Conservation (phyloP, 2,797 vertebrate species). For the Forpus xanthops region DNA sequence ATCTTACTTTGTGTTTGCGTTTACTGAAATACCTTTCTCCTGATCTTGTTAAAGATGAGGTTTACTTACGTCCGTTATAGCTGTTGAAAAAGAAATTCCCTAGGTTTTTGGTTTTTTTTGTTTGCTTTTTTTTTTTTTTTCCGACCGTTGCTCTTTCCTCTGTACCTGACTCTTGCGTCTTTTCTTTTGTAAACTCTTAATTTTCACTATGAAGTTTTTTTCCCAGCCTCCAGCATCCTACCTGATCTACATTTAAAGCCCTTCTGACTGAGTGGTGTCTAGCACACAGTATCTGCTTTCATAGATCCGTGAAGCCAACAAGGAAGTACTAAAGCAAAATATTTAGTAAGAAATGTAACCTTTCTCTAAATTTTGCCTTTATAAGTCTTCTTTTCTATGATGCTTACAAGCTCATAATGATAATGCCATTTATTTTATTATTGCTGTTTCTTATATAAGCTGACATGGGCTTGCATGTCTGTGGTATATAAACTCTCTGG, state of each 20-base stretch:
- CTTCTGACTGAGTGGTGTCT: not conserved
- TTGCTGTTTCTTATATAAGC: accelerated
- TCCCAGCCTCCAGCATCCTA: not conserved
- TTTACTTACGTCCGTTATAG: not conserved
- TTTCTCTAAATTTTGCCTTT: not conserved
- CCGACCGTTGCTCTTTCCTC: not conserved
- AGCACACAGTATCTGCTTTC: not conserved
- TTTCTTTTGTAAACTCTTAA: not conserved
- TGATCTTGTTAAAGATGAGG: not conserved
- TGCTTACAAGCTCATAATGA: not conserved
- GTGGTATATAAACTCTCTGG: not conserved
- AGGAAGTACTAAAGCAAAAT: not conserved
- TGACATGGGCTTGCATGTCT: not conserved
- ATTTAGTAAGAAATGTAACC: not conserved
- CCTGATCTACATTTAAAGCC: not conserved
- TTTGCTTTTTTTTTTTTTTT: not conserved
- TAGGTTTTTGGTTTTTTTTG: not conserved
- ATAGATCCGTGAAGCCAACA: not conserved
- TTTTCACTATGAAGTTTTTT: not conserved
- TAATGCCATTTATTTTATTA: not conserved
- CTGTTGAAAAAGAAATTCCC: not conserved
- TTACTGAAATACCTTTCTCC: not conserved
- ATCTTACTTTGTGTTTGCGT: not conserved
- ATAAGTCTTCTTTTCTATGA: not conserved
- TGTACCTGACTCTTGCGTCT: accelerated